Evolutionary conservation across 1,140 invertebrate genomes (phyloP).

Genomic region (Drosophila hydei): DNA sequence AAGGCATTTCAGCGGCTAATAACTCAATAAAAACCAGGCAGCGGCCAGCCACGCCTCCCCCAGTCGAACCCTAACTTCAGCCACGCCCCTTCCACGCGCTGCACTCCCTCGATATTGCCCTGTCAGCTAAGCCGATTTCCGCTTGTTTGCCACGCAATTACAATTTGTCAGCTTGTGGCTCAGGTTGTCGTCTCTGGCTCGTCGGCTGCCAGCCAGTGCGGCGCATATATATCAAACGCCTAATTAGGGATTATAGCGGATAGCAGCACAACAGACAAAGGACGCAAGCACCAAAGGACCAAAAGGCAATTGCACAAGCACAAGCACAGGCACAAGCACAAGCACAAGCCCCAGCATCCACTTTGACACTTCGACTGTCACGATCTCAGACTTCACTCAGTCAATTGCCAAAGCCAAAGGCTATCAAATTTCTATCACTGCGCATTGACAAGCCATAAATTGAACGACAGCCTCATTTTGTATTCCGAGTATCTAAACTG

Average conservation of each 20-base stretch:
- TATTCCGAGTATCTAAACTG: neutral
- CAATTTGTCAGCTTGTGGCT: slow-evolving; percentile 68
- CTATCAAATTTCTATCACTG: slow-evolving; percentile 13
- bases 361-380: slow-evolving; percentile 41
- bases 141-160: slow-evolving; percentile 81
- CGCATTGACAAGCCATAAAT: slow-evolving; percentile 37
- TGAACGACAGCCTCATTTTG: neutral
- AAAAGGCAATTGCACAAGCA: neutral
- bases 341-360: neutral
- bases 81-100: slow-evolving; percentile 6
- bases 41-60: neutral
- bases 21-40: slow-evolving; percentile 64
- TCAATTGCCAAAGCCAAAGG: slow-evolving; percentile 27
- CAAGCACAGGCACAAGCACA: neutral
- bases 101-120: neutral
- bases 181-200: slow-evolving; percentile 33
- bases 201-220: slow-evolving; percentile 17
- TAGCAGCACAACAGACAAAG: slow-evolving; percentile 27
- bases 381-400: slow-evolving; percentile 26
- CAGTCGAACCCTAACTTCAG: neutral
- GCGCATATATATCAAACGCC: slow-evolving; percentile 53
- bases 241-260: slow-evolving; percentile 74
- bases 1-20: slow-evolving; percentile 47
- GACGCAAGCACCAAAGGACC: slow-evolving; percentile 3
- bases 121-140: slow-evolving; percentile 73